phyloP scores from a whole-genome alignment of 2,113 vertebrate species.

The Coracopsis vasa region DNA sequence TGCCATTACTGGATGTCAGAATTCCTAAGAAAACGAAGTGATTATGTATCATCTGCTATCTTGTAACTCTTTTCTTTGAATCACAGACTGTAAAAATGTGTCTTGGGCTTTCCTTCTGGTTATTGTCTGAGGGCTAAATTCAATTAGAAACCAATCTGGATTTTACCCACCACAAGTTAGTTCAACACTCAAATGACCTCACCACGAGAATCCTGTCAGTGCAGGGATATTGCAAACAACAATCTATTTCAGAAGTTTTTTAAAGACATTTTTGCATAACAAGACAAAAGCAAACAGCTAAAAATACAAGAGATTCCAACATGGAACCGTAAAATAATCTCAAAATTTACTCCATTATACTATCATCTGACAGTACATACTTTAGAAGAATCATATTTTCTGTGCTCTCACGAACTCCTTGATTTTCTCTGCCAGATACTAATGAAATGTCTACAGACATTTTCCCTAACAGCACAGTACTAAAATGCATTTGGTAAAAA shows the following conservation, averaged over 20 bases:
- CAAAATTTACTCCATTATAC: neutral
- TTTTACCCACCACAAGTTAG: neutral
- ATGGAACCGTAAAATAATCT: neutral
- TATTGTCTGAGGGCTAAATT: neutral
- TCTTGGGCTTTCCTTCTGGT: neutral
- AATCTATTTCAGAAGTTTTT: neutral
- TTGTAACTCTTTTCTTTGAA: neutral
- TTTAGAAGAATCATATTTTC: neutral
- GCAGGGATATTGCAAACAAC: neutral
- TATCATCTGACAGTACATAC: neutral
- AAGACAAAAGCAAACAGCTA: neutral
- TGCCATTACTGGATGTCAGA: neutral
- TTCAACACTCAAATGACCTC: neutral
- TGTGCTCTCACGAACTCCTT: neutral
- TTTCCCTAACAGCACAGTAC: constrained; percentile 23
- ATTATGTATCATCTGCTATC: neutral
- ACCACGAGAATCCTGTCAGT: neutral
- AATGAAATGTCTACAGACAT: neutral
- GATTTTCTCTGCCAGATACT: neutral
- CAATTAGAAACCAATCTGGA: neutral
- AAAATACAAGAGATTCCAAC: neutral
- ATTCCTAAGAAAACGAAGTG: neutral
- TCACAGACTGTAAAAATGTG: neutral
- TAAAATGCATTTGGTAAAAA: constrained; percentile 67
- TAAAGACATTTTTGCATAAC: neutral